Evolutionary conservation across 2,888 invertebrate genomes (phyloP), one percentile per base, ranked within the genome.

Genomic region (Muschampia plurimacula): DNA sequence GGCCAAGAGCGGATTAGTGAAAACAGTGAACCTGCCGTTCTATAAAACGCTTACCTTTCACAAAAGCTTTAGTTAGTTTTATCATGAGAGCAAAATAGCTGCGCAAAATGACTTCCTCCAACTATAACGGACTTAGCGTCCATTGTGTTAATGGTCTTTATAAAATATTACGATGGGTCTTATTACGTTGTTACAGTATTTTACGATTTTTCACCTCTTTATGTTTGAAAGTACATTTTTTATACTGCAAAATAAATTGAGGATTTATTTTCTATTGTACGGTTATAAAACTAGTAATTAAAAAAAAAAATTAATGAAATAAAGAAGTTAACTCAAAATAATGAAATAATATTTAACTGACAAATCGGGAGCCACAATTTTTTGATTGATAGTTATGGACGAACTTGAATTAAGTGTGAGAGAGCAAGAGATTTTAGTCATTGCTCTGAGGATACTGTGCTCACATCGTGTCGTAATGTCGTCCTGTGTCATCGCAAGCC

Each of bases 111-210:
- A 52, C 52, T 52, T 52, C 52, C 52, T 9, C 52, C 52, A 52
- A 52, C 52, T 52, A 52, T 52, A 52, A 52, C 15, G 52, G 52
- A 52, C 52, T 52, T 52, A 52, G 52, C 52, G 15, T 52, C 52
- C 52, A 52, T 52, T 52, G 52, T 52, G 52, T n/a, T 52, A 52
- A 52, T 52, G 52, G 15, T 52, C 52, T 52, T 52, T 52, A 9
- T 52, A 52, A 52, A 52, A 52, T 52, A 52, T 52, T 52, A 52
- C 52, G 52, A 8, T 52, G 52, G 15, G 15, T 15, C 52, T 52
- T 52, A 52, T 52, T 52, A 52, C 52, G 52, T 52, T 52, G 15
- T 52, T 15, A 52, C 52, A 8, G 7, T n/a, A 15, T 52, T 52
- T 6, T 7, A 52, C 15, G 52, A 15, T 13, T 15, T 15, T 2